Conservation (phyloP, 2,113 vertebrate species). For the Puffinus mauretanicus region DNA sequence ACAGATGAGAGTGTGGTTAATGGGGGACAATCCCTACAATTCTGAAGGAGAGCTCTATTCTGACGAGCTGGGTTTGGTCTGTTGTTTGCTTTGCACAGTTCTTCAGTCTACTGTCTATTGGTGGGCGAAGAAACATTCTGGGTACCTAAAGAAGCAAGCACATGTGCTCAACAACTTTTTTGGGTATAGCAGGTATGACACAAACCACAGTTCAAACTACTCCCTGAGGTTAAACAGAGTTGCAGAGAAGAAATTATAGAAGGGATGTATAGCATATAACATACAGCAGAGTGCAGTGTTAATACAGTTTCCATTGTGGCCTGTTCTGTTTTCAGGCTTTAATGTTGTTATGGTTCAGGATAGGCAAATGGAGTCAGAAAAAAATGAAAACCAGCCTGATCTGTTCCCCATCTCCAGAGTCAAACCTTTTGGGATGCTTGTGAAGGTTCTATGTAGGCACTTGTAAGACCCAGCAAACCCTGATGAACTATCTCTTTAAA, state of each 20-base stretch:
- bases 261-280: not conserved
- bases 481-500: constrained; percentile 22
- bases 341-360: not conserved
- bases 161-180: not conserved
- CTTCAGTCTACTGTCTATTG: not conserved
- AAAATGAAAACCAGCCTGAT: not conserved
- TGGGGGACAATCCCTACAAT: not conserved
- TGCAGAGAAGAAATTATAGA: not conserved
- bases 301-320: constrained; percentile 25
- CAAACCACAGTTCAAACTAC: not conserved
- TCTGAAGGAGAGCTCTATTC: not conserved
- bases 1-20: not conserved
- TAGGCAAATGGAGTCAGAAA: not conserved
- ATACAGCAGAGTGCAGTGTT: constrained; percentile 64
- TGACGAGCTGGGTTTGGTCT: accelerated
- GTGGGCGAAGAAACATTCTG: not conserved
- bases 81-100: not conserved
- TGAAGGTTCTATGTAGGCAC: not conserved
- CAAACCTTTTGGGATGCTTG: not conserved
- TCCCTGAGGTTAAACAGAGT: not conserved
- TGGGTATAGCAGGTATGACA: not conserved
- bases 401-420: not conserved
- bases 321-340: not conserved
- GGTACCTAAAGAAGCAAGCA: not conserved
- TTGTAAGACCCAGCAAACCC: not conserved